phyloP scores from a whole-genome alignment of 2,113 vertebrate species.

The Malurus melanocephalus region DNA sequence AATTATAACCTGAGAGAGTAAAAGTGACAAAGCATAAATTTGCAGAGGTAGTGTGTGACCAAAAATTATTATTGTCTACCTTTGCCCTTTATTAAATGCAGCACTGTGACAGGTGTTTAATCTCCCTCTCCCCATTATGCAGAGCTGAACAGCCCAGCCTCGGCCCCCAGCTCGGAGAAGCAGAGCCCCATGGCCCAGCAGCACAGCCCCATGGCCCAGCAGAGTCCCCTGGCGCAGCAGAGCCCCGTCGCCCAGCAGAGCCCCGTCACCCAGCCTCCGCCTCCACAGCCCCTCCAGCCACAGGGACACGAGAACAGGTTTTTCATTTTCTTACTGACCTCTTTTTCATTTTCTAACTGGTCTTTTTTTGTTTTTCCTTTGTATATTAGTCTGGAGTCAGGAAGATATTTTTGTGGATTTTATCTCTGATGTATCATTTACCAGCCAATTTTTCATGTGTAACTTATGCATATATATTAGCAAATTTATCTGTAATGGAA shows the following conservation, averaged over 20 bases:
- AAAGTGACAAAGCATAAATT: neutral
- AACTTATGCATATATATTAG: neutral
- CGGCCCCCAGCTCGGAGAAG: slow-evolving; percentile 90
- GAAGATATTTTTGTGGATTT: neutral
- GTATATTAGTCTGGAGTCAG: neutral
- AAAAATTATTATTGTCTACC: neutral
- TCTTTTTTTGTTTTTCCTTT: rapidly evolving
- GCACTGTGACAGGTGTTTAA: neutral
- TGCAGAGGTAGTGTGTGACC: neutral
- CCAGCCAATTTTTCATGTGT: neutral
- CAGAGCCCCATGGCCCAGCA: slow-evolving; percentile 93
- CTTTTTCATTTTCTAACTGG: neutral
- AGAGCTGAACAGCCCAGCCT: slow-evolving; percentile 91
- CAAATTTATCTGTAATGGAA: neutral
- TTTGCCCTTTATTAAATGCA: slow-evolving; percentile 21
- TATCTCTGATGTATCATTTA: neutral
- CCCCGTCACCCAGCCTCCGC: slow-evolving; percentile 69
- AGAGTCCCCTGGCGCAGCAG: slow-evolving; percentile 79
- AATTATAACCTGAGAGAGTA: slow-evolving; percentile 1
- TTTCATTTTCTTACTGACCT: neutral
- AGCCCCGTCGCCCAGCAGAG: slow-evolving; percentile 75
- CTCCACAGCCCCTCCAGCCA: slow-evolving; percentile 82
- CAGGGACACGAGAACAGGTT: slow-evolving; percentile 93
- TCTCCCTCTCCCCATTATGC: slow-evolving; percentile 15
- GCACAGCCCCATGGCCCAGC: slow-evolving; percentile 81